These are phyloP conservation scores for Eristalinus sepulchralis DNA, from an alignment of 2,888 invertebrate genomes.

Conservation along the genomic window DNA sequence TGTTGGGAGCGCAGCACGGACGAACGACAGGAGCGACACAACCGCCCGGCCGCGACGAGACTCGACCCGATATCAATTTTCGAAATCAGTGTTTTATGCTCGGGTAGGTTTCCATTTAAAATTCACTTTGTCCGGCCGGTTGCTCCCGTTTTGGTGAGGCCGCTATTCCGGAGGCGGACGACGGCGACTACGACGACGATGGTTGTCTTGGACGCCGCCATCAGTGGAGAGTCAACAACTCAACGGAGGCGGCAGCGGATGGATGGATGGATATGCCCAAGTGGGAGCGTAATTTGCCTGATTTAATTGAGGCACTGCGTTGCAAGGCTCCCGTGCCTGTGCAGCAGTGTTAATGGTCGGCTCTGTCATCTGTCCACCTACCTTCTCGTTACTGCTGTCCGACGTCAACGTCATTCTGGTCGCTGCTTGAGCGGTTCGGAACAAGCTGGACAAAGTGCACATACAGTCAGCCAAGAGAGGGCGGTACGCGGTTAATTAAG, in stretches of 20 bases:
- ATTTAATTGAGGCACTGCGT: constrained; percentile 67
- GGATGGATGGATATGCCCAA: neutral
- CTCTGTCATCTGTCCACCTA: constrained; percentile 70
- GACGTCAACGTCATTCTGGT: neutral
- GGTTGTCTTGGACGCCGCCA: constrained; percentile 42
- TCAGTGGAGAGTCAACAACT: constrained; percentile 61
- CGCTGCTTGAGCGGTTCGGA: constrained; percentile 28
- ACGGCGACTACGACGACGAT: neutral
- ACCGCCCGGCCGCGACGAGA: constrained; percentile 31
- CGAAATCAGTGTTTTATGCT: constrained; percentile 70
- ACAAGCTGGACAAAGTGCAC: constrained; percentile 38
- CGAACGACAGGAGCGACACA: constrained; percentile 15
- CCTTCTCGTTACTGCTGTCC: constrained; percentile 43
- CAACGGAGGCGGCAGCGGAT: constrained; percentile 1
- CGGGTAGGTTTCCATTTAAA: constrained; percentile 71
- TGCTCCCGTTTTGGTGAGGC: constrained; percentile 55
- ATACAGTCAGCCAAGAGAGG: constrained; percentile 1
- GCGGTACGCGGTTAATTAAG: constrained; percentile 65
- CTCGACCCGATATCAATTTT: constrained; percentile 70
- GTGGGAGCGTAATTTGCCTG: constrained; percentile 67
- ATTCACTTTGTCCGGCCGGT: constrained; percentile 58
- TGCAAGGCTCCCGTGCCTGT: constrained; percentile 38
- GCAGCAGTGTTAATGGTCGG: constrained; percentile 47
- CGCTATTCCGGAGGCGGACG: neutral
- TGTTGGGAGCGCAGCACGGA: constrained; percentile 21